Evolutionary conservation across 2,888 invertebrate species (phyloP).

Genomic region (Cyrtodaria siliqua): DNA sequence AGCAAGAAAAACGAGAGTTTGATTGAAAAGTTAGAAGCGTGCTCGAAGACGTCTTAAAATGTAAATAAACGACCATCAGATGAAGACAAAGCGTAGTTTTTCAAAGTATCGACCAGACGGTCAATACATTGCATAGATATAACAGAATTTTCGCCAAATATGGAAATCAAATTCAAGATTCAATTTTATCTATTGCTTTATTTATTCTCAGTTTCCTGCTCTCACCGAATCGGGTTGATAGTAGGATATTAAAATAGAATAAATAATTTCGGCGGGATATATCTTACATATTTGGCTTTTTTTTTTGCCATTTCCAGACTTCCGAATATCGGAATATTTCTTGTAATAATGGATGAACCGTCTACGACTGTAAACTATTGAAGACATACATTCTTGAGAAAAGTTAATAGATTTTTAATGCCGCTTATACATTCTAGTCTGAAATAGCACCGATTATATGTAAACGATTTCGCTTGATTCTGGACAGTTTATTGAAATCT

Average conservation of each 20-base stretch:
- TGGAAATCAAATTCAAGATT: constrained; percentile 55
- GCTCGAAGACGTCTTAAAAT: too few relatives aligned
- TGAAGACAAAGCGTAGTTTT: constrained; percentile 11
- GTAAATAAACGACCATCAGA: constrained; percentile 7
- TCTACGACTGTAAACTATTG: constrained; percentile 7
- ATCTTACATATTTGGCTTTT: constrained; percentile 34
- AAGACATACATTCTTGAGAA: constrained; percentile 11
- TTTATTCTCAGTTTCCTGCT: constrained; percentile 33
- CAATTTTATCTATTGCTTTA: constrained; percentile 46
- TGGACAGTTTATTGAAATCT: constrained; percentile 57
- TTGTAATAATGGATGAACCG: constrained; percentile 25
- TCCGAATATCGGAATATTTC: constrained; percentile 32
- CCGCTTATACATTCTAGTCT: constrained; percentile 29
- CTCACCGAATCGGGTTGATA: constrained; percentile 19
- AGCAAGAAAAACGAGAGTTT: too few relatives aligned
- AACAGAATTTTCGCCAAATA: constrained; percentile 35
- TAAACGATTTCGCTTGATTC: constrained; percentile 29
- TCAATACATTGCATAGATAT: constrained; percentile 18
- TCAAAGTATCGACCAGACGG: constrained; percentile 28
- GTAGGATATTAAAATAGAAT: constrained; percentile 35
- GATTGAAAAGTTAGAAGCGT: too few relatives aligned
- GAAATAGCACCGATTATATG: constrained; percentile 35
- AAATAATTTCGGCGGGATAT: constrained; percentile 32
- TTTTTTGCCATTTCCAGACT: constrained; percentile 18
- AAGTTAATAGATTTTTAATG: constrained; percentile 55